Evolutionary conservation across 2,888 invertebrate genomes (phyloP).

Genomic region (Crioceris asparagi): DNA sequence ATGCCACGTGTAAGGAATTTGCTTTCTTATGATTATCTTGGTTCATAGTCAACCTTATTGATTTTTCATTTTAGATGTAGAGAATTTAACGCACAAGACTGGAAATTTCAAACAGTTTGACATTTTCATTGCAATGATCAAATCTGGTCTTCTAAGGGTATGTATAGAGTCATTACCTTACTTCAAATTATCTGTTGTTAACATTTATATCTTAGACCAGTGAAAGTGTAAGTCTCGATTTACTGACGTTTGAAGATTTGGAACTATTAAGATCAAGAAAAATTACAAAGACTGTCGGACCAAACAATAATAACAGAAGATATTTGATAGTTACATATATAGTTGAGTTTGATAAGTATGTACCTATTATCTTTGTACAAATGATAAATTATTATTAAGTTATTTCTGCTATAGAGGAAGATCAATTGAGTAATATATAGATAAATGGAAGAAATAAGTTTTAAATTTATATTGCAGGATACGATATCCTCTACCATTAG

Average conservation of each 20-base stretch:
- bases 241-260: conserved; percentile 43
- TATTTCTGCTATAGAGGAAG: too few species aligned
- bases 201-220: conserved; percentile 34
- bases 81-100: conserved; percentile 44
- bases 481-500: conserved; percentile 44
- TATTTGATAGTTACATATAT: conserved; percentile 45
- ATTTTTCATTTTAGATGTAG: conserved; percentile 36
- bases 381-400: too few species aligned
- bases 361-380: neutral
- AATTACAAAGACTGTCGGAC: conserved; percentile 26
- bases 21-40: neutral
- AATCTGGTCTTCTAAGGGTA: conserved; percentile 44
- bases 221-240: conserved; percentile 41
- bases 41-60: neutral
- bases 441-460: too few species aligned
- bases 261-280: conserved; percentile 38
- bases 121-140: conserved; percentile 44
- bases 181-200: neutral
- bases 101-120: conserved; percentile 47
- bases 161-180: conserved; percentile 5
- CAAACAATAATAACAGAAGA: conserved; percentile 34
- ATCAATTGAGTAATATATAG: too few species aligned
- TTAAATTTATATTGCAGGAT: conserved; percentile 33
- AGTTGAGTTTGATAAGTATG: conserved; percentile 44
- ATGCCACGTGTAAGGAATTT: conserved; percentile 37